Evolutionary conservation across 2,888 invertebrate genomes (phyloP).

Genomic region (Aphidoletes aphidimyza): DNA sequence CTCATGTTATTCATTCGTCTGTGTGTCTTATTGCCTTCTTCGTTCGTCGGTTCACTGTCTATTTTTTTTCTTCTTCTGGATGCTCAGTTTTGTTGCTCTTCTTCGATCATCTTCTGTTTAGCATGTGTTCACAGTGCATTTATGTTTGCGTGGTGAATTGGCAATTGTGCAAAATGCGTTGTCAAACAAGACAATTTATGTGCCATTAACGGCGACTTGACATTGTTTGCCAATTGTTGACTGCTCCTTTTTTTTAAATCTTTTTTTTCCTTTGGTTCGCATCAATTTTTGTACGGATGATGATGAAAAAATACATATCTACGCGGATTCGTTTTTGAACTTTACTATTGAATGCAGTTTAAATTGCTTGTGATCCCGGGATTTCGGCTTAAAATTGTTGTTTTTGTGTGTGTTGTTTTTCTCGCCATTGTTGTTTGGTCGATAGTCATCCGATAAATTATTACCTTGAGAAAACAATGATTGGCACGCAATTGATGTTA

Average conservation of each 20-base stretch:
- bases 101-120: background rate
- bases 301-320: background rate
- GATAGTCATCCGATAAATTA: background rate
- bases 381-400: background rate
- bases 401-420: background rate
- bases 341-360: slow-evolving; percentile 35
- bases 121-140: slow-evolving; percentile 19
- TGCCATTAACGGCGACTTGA: slow-evolving; percentile 48
- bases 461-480: background rate
- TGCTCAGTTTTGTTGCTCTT: too few relatives aligned
- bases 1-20: slow-evolving; percentile 28
- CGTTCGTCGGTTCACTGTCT: background rate
- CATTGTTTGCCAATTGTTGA: slow-evolving; percentile 25
- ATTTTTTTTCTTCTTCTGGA: background rate
- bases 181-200: slow-evolving; percentile 54
- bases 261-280: slow-evolving; percentile 20
- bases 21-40: slow-evolving; percentile 17
- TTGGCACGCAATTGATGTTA: slow-evolving; percentile 17
- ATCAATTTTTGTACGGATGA: background rate
- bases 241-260: background rate
- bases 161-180: slow-evolving; percentile 53
- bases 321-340: slow-evolving; percentile 43
- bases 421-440: background rate
- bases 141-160: slow-evolving; percentile 47
- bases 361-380: slow-evolving; percentile 8